phyloP scores from a whole-genome alignment of 1,140 invertebrate species.

The Drosophila kurseongensis region DNA sequence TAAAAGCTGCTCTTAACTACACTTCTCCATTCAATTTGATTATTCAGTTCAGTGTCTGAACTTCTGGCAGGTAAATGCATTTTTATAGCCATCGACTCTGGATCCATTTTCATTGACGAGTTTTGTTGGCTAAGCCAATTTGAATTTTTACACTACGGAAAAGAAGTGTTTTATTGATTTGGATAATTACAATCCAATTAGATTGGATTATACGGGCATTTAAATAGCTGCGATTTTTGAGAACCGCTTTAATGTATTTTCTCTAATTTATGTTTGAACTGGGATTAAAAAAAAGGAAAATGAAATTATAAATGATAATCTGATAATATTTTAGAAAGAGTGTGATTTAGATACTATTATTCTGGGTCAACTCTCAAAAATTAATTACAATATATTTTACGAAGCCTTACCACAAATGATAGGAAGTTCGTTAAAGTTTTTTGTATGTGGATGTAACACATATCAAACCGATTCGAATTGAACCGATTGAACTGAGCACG shows the following conservation, averaged over 20 bases:
- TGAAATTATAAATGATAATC: too few species aligned
- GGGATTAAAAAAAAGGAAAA: too few species aligned
- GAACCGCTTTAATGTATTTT: too few species aligned
- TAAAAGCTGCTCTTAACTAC: slow-evolving; percentile 12
- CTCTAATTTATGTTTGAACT: too few species aligned
- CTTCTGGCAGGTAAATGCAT: slow-evolving; percentile 41
- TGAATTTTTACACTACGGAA: slow-evolving; percentile 11
- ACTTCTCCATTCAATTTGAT: slow-evolving; percentile 29
- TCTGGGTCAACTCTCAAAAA: not conserved
- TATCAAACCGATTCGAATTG: slow-evolving; percentile 7
- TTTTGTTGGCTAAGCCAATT: slow-evolving; percentile 17
- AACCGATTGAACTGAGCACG: slow-evolving; percentile 7
- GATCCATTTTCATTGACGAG: slow-evolving; percentile 23
- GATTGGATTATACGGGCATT: too few species aligned
- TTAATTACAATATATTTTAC: not conserved
- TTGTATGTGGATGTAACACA: slow-evolving; percentile 11
- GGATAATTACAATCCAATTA: too few species aligned
- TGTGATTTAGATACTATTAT: not conserved
- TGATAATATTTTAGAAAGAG: too few species aligned
- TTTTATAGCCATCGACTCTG: slow-evolving; percentile 34
- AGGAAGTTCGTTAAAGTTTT: not conserved
- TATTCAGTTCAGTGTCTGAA: slow-evolving; percentile 27
- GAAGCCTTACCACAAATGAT: not conserved
- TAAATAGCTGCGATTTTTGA: too few species aligned
- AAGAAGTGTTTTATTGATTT: too few species aligned